These are phyloP conservation scores for Sebastes miniatus DNA, from an alignment of 2,797 vertebrate species.

Conservation along the genomic window DNA sequence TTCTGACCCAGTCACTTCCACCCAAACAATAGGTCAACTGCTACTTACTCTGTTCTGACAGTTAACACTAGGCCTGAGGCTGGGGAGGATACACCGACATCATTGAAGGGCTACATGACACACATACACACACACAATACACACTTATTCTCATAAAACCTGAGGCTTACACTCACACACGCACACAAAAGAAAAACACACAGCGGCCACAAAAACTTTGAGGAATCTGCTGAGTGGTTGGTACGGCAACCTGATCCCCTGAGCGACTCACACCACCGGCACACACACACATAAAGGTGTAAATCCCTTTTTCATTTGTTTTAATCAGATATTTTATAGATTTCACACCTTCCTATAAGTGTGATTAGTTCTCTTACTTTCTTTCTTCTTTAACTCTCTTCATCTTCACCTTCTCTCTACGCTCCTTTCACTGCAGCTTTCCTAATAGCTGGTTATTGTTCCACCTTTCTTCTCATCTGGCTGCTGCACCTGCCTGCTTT, in stretches of 20 bases:
- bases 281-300: neutral
- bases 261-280: conserved; percentile 38
- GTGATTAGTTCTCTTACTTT: conserved; percentile 6
- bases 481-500: conserved; percentile 67
- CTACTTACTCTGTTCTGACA: conserved; percentile 61
- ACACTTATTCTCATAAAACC: neutral
- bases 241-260: conserved; percentile 65
- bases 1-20: conserved; percentile 54
- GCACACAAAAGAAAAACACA: conserved; percentile 44
- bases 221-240: conserved; percentile 80
- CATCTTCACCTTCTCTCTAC: neutral
- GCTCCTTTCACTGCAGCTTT: conserved; percentile 21
- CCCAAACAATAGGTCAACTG: conserved; percentile 61
- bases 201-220: conserved; percentile 49
- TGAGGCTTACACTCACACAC: conserved; percentile 27
- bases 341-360: neutral
- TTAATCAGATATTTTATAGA: neutral
- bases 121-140: conserved; percentile 11
- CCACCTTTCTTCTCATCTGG: conserved; percentile 24
- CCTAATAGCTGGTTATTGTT: conserved; percentile 57
- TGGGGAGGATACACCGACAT: conserved; percentile 25
- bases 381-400: neutral
- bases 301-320: neutral
- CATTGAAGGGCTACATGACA: conserved; percentile 13
- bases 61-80: conserved; percentile 64